A percentile compares a stretch with the other conserved stretches of the same genome.
Evolutionary conservation across 2,113 vertebrate species (phyloP).

Genomic region (Trematomus loennbergii): DNA sequence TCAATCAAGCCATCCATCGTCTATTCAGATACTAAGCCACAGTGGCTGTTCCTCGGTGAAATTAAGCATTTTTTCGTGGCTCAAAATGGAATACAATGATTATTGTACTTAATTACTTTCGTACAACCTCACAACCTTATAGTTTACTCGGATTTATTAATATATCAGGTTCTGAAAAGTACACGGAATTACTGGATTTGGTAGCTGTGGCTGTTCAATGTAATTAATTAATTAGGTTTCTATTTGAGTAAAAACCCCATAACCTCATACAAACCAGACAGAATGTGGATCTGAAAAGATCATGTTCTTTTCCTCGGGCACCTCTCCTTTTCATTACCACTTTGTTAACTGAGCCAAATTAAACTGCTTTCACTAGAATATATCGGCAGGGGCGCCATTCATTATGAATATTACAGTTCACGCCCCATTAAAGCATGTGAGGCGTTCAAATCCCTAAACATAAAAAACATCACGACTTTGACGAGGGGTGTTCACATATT

Average conservation of each 20-base stretch:
- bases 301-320: constrained; percentile 1
- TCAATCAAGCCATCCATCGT: neutral
- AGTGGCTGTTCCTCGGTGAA: no score
- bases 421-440: no score
- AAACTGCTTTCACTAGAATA: neutral
- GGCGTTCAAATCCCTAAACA: neutral
- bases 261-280: constrained; percentile 48
- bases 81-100: neutral
- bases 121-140: constrained; percentile 5
- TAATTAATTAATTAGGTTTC: constrained; percentile 62
- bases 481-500: no score
- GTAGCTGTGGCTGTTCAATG: constrained; percentile 32
- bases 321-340: neutral
- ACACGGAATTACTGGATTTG: constrained; percentile 16
- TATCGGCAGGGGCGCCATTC: constrained; percentile 38
- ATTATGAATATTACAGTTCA: neutral
- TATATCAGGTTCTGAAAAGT: constrained; percentile 1
- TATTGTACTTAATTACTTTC: neutral
- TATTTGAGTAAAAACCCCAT: constrained; percentile 51
- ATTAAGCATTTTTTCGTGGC: neutral
- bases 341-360: constrained; percentile 18
- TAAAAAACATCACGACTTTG: neutral
- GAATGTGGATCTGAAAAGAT: constrained; percentile 31
- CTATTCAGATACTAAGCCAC: neutral
- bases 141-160: constrained; percentile 37